Conservation (phyloP, 1,140 invertebrate species). For the Helicoverpa zea region DNA sequence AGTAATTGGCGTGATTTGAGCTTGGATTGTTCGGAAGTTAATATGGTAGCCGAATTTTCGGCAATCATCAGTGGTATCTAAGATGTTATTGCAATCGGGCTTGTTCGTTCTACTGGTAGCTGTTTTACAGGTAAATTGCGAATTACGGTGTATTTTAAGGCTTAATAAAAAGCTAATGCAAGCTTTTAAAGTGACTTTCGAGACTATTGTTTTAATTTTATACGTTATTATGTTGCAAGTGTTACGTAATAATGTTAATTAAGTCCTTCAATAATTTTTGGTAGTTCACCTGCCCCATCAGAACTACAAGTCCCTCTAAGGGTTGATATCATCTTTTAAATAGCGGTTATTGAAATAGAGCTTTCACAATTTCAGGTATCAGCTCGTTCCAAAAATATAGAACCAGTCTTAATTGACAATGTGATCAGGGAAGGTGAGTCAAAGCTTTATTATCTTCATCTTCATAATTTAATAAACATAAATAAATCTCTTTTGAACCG, state of each 20-base stretch:
- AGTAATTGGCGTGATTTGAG: conserved; percentile 47
- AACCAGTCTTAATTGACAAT: conserved; percentile 57
- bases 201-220: no score
- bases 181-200: no score
- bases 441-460: no score
- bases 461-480: no score
- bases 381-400: conserved; percentile 30
- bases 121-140: conserved; percentile 55
- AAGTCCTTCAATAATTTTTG: no score
- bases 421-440: conserved; percentile 50
- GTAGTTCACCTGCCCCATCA: no score
- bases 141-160: background rate
- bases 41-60: conserved; percentile 22
- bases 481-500: no score
- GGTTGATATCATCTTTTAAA: no score
- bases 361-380: conserved; percentile 46
- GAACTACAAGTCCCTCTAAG: no score
- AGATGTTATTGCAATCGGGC: conserved; percentile 57
- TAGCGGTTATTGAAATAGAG: background rate
- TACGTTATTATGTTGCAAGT: no score
- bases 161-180: no score
- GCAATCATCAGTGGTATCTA: conserved; percentile 48
- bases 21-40: conserved; percentile 1
- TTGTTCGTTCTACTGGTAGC: conserved; percentile 51
- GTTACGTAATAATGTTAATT: no score